Conservation (phyloP, 2,113 vertebrate genomes). For the Tinamus guttatus region DNA sequence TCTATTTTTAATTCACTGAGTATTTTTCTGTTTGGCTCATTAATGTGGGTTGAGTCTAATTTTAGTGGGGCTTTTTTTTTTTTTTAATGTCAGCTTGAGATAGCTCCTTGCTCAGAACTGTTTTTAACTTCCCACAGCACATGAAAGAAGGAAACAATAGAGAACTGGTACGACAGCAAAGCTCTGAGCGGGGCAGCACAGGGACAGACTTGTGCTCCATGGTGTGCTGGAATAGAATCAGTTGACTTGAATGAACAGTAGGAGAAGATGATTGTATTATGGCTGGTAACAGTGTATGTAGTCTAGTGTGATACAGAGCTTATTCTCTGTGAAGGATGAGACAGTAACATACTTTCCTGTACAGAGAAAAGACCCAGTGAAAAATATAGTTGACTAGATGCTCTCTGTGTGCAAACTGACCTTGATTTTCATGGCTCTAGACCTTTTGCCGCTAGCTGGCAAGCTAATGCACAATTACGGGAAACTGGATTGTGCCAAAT, state of each 20-base stretch:
- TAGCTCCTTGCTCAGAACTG: neutral
- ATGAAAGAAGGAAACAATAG: neutral
- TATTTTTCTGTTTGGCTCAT: conserved; percentile 56
- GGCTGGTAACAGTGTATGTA: neutral
- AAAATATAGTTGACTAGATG: neutral
- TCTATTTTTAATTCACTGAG: conserved; percentile 43
- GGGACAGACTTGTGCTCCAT: neutral
- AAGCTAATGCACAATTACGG: neutral
- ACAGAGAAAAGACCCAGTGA: neutral
- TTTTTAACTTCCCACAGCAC: neutral
- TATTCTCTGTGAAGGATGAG: neutral
- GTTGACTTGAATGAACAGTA: neutral
- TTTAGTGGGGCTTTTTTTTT: conserved; percentile 18
- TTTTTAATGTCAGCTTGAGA: neutral
- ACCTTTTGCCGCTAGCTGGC: neutral
- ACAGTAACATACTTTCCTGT: neutral
- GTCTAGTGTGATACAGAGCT: neutral
- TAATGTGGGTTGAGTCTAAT: conserved; percentile 48
- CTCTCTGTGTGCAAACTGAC: neutral
- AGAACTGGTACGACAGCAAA: neutral
- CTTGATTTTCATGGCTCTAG: neutral
- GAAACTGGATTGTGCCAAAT: neutral
- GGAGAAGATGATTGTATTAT: neutral
- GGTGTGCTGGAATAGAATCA: neutral
- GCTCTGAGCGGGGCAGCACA: neutral